Percentiles rank a stretch among this genome's conserved stretches.
Evolutionary conservation across 2,113 vertebrate genomes (phyloP).

Genomic region (Phyllostomus hastatus): DNA sequence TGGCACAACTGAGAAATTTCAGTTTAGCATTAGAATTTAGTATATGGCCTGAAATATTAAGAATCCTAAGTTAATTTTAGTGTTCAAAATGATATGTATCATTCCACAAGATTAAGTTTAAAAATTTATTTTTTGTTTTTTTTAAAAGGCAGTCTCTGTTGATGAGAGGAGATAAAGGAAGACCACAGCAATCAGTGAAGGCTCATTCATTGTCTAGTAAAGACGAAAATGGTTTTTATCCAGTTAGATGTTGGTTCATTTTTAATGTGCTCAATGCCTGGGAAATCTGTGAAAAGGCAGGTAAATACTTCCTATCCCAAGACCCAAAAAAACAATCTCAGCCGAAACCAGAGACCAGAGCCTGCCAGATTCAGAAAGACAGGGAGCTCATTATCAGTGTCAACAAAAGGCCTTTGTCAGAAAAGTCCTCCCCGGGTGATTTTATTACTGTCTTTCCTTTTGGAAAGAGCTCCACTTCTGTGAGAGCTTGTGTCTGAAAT

Average conservation of each 20-base stretch:
- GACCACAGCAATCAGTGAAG: background rate
- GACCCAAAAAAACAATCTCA: background rate
- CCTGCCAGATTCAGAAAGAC: background rate
- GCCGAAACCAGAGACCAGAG: slow-evolving; percentile 4
- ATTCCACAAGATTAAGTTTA: slow-evolving; percentile 2
- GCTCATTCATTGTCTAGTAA: background rate
- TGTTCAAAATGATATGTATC: background rate
- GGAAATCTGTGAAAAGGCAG: background rate
- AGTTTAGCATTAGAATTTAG: background rate
- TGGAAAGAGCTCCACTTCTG: background rate
- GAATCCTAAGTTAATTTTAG: background rate
- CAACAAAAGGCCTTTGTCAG: slow-evolving; percentile 32
- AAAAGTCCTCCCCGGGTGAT: background rate
- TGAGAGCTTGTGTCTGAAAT: background rate
- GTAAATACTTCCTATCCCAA: background rate
- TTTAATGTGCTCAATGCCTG: background rate
- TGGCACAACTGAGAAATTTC: background rate
- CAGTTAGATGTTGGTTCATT: background rate
- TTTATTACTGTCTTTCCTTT: background rate
- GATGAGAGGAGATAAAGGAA: background rate
- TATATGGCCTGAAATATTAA: background rate
- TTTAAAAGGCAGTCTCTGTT: background rate
- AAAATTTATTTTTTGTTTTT: background rate
- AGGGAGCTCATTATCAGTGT: slow-evolving; percentile 11
- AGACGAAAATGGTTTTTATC: background rate